These are phyloP conservation scores for Drosophila seguyi DNA, from an alignment of 1,140 invertebrate genomes.

Conservation along the genomic window DNA sequence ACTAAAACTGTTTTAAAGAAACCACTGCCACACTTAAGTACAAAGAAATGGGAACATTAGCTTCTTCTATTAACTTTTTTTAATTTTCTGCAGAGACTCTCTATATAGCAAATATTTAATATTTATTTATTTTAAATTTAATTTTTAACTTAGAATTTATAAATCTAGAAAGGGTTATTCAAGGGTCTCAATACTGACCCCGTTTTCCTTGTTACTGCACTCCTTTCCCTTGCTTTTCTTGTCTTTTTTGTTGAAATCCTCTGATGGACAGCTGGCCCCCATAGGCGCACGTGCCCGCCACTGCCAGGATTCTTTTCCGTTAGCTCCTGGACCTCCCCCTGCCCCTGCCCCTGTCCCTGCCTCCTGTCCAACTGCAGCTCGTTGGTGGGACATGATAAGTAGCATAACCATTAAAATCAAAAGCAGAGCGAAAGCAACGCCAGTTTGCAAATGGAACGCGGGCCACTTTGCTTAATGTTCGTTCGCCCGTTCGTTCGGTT, in stretches of 20 bases:
- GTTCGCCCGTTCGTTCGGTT: background rate
- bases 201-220: background rate
- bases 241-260: slow-evolving; percentile 12
- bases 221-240: background rate
- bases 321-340: background rate
- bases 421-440: slow-evolving; percentile 50
- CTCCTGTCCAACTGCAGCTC: slow-evolving; percentile 11
- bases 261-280: slow-evolving; percentile 28
- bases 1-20: no score
- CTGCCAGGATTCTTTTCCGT: background rate
- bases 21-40: no score
- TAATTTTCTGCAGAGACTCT: background rate
- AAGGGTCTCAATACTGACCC: background rate
- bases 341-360: background rate
- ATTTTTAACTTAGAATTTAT: no score
- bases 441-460: slow-evolving; percentile 74
- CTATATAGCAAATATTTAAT: no score
- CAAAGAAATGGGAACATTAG: no score
- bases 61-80: background rate
- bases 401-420: slow-evolving; percentile 81
- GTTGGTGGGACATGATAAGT: slow-evolving; percentile 75
- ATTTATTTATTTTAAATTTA: no score
- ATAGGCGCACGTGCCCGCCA: slow-evolving; percentile 6
- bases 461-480: slow-evolving; percentile 79
- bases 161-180: background rate